Percentiles rank a stretch among this genome's conserved stretches.
phyloP scores from a whole-genome alignment of 2,797 vertebrate species.

The Mycteria americana region DNA sequence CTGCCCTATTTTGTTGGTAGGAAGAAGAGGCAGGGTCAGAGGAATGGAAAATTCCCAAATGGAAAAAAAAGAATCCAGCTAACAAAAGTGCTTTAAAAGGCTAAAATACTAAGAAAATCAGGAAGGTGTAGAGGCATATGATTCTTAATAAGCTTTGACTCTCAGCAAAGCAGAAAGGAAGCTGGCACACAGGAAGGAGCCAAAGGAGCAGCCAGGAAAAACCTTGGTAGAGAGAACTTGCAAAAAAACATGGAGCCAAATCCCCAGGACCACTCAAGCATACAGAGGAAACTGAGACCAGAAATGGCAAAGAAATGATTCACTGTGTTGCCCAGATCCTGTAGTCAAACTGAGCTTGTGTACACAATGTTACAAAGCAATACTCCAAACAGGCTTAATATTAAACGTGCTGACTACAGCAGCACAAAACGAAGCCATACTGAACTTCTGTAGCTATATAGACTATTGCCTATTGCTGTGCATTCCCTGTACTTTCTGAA shows the following conservation, averaged over 20 bases:
- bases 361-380: background rate
- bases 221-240: background rate
- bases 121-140: fast-evolving
- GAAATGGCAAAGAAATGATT: background rate
- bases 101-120: background rate
- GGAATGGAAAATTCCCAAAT: background rate
- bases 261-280: background rate
- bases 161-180: background rate
- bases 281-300: background rate
- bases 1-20: background rate
- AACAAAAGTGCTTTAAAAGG: background rate
- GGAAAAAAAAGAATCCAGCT: background rate
- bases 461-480: background rate
- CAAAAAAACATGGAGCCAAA: background rate
- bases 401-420: background rate
- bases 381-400: background rate
- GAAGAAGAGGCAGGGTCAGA: background rate
- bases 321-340: background rate
- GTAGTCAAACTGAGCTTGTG: background rate
- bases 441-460: background rate
- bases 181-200: background rate
- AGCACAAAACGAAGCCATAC: background rate
- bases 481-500: background rate
- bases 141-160: background rate
- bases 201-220: background rate